Evolutionary conservation across 2,113 vertebrate genomes (phyloP).

Genomic region (Miniopterus natalensis): DNA sequence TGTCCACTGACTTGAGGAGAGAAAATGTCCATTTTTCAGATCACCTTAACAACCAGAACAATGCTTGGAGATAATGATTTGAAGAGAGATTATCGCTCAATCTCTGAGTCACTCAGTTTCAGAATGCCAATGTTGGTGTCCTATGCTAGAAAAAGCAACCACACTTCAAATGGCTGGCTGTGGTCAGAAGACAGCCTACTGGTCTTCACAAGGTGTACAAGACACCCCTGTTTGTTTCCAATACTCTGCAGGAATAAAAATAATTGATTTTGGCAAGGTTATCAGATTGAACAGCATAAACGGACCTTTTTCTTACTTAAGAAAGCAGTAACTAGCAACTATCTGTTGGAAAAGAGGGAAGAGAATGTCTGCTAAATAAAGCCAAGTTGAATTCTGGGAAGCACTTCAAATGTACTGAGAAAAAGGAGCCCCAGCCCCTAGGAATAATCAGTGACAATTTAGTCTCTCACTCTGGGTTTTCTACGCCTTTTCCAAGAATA

Average conservation of each 20-base stretch:
- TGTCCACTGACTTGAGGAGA: background rate
- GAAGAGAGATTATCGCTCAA: background rate
- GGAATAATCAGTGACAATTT: conserved; percentile 32
- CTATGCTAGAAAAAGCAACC: background rate
- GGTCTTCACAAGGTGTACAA: background rate
- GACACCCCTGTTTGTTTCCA: background rate
- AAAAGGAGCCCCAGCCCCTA: background rate
- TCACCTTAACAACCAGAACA: conserved; percentile 35
- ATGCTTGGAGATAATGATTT: background rate
- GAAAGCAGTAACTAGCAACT: conserved; percentile 41
- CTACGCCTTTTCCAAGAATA: conserved; percentile 7
- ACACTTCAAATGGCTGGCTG: background rate
- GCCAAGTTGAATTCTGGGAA: conserved; percentile 46
- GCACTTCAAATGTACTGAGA: conserved; percentile 9
- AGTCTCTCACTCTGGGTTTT: background rate
- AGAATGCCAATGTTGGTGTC: background rate
- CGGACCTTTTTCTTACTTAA: conserved; percentile 23
- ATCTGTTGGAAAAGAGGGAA: conserved; percentile 34
- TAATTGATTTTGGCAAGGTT: background rate
- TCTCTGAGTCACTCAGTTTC: background rate
- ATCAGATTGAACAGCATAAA: conserved; percentile 38
- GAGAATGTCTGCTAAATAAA: conserved; percentile 27
- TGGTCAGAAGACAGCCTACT: background rate
- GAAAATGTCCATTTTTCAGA: conserved; percentile 5
- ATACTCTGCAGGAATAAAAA: conserved; percentile 48